Evolutionary conservation across 2,888 invertebrate species (phyloP).

Genomic region (Cheilosia variabilis): DNA sequence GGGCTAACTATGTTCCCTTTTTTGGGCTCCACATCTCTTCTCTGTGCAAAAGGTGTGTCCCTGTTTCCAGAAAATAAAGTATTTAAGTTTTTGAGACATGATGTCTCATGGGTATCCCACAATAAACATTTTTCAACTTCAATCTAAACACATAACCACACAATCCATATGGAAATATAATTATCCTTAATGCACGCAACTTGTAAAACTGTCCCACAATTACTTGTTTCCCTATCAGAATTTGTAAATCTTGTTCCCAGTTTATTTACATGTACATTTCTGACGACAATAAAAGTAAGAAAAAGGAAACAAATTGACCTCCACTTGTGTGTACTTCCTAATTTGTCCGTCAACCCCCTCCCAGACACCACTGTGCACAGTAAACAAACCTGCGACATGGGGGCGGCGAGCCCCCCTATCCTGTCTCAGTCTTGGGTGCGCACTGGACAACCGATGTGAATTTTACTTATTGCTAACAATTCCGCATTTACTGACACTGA

Average conservation of each 20-base stretch:
- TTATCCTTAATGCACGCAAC: too few species aligned
- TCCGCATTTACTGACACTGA: slow-evolving; percentile 14
- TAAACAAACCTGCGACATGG: slow-evolving; percentile 22
- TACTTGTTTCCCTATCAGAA: neutral
- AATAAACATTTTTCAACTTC: too few species aligned
- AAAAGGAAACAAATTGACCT: slow-evolving; percentile 7
- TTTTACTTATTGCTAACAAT: slow-evolving; percentile 4
- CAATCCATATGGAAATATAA: too few species aligned
- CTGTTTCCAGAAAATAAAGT: too few species aligned
- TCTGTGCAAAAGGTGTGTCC: too few species aligned
- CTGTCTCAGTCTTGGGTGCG: neutral
- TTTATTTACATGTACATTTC: neutral
- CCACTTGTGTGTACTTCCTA: slow-evolving; percentile 18
- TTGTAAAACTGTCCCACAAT: too few species aligned
- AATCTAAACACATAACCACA: too few species aligned
- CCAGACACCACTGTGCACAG: neutral
- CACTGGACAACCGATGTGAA: slow-evolving; percentile 2
- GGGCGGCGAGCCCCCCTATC: too few species aligned
- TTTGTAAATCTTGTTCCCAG: neutral
- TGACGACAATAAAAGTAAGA: neutral
- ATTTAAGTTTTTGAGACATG: too few species aligned
- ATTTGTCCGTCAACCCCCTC: slow-evolving; percentile 2
- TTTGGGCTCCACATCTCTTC: too few species aligned
- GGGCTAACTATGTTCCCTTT: too few species aligned
- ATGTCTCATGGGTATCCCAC: too few species aligned